Base-by-base conservation (phyloP, 2,113 vertebrate species). In the Zosterops pallidus region DNA sequence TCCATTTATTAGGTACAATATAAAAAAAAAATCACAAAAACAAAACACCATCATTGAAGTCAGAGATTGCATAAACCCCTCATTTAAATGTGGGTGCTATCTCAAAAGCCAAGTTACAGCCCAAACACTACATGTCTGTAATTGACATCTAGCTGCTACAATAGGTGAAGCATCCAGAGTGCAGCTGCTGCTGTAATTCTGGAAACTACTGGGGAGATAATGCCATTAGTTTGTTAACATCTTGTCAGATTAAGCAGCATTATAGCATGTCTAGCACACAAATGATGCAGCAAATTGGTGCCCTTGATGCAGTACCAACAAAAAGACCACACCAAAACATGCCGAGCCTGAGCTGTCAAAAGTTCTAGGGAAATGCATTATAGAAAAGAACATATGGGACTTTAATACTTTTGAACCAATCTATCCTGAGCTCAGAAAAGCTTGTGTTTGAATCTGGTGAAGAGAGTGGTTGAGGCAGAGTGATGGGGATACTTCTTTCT, bases 401-500 rank as follows among this genome's bases (percentile, higher is more conserved):
- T 13, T 25, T 72, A 68, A 70, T 13, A 20, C 8, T 64, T 23
- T 71, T 52, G 53, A 79, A 52, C 0, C 41, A 47, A 71, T 31
- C 20, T 64, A 70, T 12, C 5, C 20, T 35, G 13, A 53, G 5
- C 4, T 83, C 37, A 72, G 46, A 83, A 72, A 64, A 64, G 2
- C 2, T 67, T 26, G 6, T 53, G 8, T 29, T 52, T 88, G 20
- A 63, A 37, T 41, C 21, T 41, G n/a, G 17, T 37, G 9, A 69
- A 41, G 6, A 80, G 14, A 67, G 5, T 5, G 5, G 23, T 82
- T 21, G 25, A 79, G 9, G 17, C 3, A 62, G 14, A 80, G 12
- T 0, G 0, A 42, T 62, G 9, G 2, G 9, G 5, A 2, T 9
- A 57, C 13, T 65, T 63, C 26, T 62, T 74, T 31, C 15, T 57